phyloP scores from a whole-genome alignment of 1,140 invertebrate species.

The Diploscapter pachys region DNA sequence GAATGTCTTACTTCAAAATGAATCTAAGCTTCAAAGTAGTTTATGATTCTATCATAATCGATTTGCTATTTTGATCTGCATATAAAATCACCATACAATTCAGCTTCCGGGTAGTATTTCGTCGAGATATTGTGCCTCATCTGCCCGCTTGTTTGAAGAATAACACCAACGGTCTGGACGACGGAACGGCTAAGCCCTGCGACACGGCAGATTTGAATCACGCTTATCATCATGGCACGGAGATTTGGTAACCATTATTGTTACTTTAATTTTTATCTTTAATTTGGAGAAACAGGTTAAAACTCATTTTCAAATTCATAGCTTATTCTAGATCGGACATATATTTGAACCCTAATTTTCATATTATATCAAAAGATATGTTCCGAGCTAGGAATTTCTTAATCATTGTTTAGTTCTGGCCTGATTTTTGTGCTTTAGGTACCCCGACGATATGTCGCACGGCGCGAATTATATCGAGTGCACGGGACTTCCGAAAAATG shows the following conservation, averaged over 20 bases:
- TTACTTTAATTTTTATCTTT: not conserved
- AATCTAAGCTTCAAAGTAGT: no score
- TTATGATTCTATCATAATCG: no score
- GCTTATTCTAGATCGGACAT: not conserved
- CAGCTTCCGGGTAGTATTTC: constrained; percentile 36
- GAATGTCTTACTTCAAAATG: no score
- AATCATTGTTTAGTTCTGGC: not conserved
- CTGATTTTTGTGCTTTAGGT: constrained; percentile 10
- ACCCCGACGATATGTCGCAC: constrained; percentile 26
- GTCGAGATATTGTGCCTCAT: constrained; percentile 34
- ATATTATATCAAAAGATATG: no score
- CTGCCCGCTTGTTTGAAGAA: constrained; percentile 33
- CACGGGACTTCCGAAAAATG: constrained; percentile 32
- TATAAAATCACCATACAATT: not conserved
- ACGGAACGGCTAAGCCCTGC: constrained; percentile 25
- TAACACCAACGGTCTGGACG: not conserved
- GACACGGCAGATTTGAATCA: constrained; percentile 21
- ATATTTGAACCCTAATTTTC: no score
- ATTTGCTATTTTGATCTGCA: no score
- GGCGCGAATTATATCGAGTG: constrained; percentile 32
- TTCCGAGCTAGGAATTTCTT: no score
- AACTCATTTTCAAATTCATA: not conserved
- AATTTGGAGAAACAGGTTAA: not conserved
- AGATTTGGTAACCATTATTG: constrained; percentile 30
- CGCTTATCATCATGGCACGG: constrained; percentile 38